Percentiles rank a stretch among this genome's conserved stretches.
Conservation (phyloP, 2,888 invertebrate genomes). For the Andrena chrysosceles region DNA sequence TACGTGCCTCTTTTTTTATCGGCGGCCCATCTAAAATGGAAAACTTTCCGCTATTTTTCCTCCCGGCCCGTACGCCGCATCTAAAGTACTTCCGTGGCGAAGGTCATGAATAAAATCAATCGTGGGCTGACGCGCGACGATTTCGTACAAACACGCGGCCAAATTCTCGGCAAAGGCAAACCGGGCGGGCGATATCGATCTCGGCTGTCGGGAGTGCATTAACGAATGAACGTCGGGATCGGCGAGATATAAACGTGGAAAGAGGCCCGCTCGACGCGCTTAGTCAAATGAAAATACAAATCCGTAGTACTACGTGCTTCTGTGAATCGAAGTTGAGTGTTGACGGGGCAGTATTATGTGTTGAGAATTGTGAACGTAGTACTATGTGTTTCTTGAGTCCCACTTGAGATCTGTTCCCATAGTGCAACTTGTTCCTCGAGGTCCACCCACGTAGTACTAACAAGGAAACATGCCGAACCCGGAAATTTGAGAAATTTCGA, state of each 20-base stretch:
- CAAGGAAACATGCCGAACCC: too few species aligned
- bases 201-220: not conserved
- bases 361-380: too few species aligned
- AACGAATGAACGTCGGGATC: not conserved
- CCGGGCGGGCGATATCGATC: conserved; percentile 14
- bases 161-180: not conserved
- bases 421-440: too few species aligned
- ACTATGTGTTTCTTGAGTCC: too few species aligned
- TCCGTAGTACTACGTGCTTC: too few species aligned
- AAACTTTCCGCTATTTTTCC: conserved; percentile 51
- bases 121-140: conserved; percentile 27
- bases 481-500: too few species aligned
- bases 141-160: conserved; percentile 29
- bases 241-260: not conserved
- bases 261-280: not conserved
- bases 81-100: conserved; percentile 54
- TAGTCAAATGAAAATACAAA: too few species aligned
- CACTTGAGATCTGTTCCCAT: too few species aligned
- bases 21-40: conserved; percentile 48
- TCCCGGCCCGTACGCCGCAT: conserved; percentile 26
- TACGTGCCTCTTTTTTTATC: conserved; percentile 39
- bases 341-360: too few species aligned
- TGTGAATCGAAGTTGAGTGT: too few species aligned
- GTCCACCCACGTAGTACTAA: too few species aligned
- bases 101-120: conserved; percentile 54